Evolutionary conservation across 2,888 invertebrate species (phyloP), one percentile per base, ranked within the genome.

Genomic region (Noctua pronuba): DNA sequence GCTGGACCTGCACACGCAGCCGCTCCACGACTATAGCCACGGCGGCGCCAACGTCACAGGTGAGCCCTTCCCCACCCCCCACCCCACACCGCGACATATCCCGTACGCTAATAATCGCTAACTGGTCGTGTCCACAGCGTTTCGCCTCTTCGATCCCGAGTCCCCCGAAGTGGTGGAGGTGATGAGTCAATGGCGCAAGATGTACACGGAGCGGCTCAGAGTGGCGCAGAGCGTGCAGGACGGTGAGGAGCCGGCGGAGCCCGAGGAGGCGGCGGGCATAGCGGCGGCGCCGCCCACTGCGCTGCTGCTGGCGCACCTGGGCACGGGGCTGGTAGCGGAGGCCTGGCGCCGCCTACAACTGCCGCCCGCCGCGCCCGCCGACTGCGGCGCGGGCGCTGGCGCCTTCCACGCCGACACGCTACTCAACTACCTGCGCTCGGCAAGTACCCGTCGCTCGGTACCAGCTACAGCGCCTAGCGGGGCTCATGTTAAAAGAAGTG

Each of bases 11-110:
- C 95, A 95, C 91, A 94, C 94, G 81, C 90, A 82, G 80, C 75
- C 83, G 71, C 93, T 95, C 46, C 88, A 86, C 55, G 85, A 89
- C 88, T 95, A 91, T 92, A 95, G 95, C 90, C 92, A 96, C 91
- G 95, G 95, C 84, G 95, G 95, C 73, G 95, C 95, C 81, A 95
- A 96, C 90, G 85, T 96, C 83, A 95, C 95, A 78, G 93, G 94
- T 94, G 41, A 77, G 86, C 70, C 1, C 41, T 0, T 24, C 21
- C 38, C 21, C 49, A 13, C 24, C 5, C 13, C 41, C n/a, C 60
- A n/a, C 44, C n/a, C 38, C 5, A 24, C 35, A 1, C 10, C 49
- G 4, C 1, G 16, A 8, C 24, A 28, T 28, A 11, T 38, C 49
- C 38, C 24, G 38, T 58, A 64, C 83, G 18, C 31, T 52, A 21